Base-by-base conservation (phyloP, 2,888 invertebrate species). In the Pterobdella sp. region DNA sequence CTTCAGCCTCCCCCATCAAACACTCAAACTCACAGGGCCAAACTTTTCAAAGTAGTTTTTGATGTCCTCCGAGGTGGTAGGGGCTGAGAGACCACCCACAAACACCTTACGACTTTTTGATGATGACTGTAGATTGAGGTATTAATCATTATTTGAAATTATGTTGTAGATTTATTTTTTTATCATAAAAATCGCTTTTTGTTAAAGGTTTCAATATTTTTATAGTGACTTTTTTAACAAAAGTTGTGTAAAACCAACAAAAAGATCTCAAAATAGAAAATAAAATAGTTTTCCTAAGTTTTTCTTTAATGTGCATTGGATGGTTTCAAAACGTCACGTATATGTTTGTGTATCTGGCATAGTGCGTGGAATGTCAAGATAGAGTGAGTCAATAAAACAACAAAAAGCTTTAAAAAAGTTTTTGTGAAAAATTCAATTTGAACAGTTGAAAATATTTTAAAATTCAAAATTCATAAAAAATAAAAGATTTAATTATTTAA, bases 31-130 rank as follows among this genome's bases (percentile, higher is more conserved):
- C 86, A 98, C 97, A 91, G 94, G 93, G 87, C 97, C 97, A 86
- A 94, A 97, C 87, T 96, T 94, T 88, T 95, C 94, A 88, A 98
- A 98, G 88, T 98, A 98, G 87, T 92, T 93, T 89, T 96, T 97
- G 85, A 98, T 95, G 86, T 98, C 97, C 87, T 98, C 97, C 85
- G 97, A 90, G 84, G 97, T 98, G 85, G 97, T 97, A 84, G 95
- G 94, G 84, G 97, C 96, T 83, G 97, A 97, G 83, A 98, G 89
- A 84, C 98, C 98, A 82, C 98, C 98, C 85, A 98, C 96, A 88
- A 98, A 98, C 88, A 98, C 96, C 88, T 98, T 98, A 91, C 97
- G 98, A 88, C 97, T 98, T 89, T 94, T 92, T 29, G 71, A 37
- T 31, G 42, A 37, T 10, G 42, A 29, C 68, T 68, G 68, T 29